Percentiles rank a stretch among this genome's conserved stretches.
Conservation (phyloP, 2,888 invertebrate genomes). For the Prosopocoilus inquinatus region DNA sequence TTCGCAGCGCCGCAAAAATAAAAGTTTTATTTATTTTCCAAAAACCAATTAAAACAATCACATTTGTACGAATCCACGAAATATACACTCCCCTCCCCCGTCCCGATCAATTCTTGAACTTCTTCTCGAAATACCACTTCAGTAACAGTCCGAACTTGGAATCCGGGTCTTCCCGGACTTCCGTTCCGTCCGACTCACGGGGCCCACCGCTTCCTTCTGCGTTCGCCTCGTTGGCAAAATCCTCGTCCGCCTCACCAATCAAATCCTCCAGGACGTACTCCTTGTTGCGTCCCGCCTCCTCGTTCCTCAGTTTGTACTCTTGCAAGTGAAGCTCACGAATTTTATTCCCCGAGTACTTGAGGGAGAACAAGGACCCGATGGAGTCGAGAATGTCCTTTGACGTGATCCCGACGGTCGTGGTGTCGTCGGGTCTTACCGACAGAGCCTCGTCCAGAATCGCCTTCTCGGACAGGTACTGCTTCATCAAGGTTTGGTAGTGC, state of each 20-base stretch:
- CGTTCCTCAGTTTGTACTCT: constrained; percentile 7
- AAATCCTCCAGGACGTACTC: constrained; percentile 13
- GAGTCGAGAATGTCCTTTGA: constrained; percentile 17
- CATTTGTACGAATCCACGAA: no score
- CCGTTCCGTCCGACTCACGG: no score
- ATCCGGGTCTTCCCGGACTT: no score
- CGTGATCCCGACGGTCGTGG: constrained; percentile 4
- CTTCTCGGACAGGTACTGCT: constrained; percentile 25
- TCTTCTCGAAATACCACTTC: no score
- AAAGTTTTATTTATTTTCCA: no score
- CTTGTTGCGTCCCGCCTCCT: constrained; percentile 34
- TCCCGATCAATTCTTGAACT: no score
- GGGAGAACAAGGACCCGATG: constrained; percentile 19
- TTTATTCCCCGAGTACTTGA: constrained; percentile 22
- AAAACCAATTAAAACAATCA: no score
- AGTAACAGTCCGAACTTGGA: no score
- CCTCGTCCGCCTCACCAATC: background rate
- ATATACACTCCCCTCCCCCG: no score
- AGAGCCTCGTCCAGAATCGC: constrained; percentile 18
- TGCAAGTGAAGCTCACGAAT: constrained; percentile 22
- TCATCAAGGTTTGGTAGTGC: constrained; percentile 21
- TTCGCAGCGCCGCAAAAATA: no score
- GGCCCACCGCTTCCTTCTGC: no score
- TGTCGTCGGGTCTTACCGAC: background rate
- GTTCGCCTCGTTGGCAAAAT: no score